These are phyloP conservation scores for Myotis planiceps DNA, from an alignment of 2,797 vertebrate genomes.

Conservation along the genomic window DNA sequence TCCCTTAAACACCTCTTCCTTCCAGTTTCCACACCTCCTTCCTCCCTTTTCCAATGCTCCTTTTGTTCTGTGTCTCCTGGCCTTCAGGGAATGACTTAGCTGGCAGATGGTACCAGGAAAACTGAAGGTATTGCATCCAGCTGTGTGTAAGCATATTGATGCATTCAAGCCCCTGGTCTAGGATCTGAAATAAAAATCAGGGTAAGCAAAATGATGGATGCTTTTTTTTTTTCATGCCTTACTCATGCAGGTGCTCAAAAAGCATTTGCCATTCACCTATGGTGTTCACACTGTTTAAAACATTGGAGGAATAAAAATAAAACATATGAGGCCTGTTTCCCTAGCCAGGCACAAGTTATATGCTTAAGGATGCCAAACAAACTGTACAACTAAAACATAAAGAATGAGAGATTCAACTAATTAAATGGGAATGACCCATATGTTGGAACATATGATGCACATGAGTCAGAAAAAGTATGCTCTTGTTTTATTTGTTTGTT, in stretches of 20 bases:
- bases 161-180: constrained; percentile 10
- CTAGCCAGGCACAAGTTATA: not conserved
- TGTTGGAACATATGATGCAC: not conserved
- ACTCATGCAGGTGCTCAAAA: constrained; percentile 35
- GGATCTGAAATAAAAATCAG: constrained; percentile 52
- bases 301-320: not conserved
- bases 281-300: not conserved
- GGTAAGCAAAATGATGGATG: constrained; percentile 14
- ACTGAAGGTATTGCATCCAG: constrained; percentile 40
- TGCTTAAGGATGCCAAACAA: not conserved
- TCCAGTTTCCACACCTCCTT: constrained; percentile 58
- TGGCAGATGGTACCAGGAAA: constrained; percentile 69
- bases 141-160: constrained; percentile 31
- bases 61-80: constrained; percentile 2
- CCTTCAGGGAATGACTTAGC: constrained; percentile 37
- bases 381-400: not conserved
- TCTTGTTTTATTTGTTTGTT: constrained; percentile 11
- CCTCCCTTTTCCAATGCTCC: constrained; percentile 37
- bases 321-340: not conserved
- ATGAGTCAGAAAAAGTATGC: not conserved
- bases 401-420: not conserved
- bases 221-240: not conserved
- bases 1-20: constrained; percentile 76
- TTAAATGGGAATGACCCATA: not conserved
- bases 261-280: not conserved